Base-by-base conservation (phyloP, 2,888 invertebrate species). In the Leptinotarsa haldemani region DNA sequence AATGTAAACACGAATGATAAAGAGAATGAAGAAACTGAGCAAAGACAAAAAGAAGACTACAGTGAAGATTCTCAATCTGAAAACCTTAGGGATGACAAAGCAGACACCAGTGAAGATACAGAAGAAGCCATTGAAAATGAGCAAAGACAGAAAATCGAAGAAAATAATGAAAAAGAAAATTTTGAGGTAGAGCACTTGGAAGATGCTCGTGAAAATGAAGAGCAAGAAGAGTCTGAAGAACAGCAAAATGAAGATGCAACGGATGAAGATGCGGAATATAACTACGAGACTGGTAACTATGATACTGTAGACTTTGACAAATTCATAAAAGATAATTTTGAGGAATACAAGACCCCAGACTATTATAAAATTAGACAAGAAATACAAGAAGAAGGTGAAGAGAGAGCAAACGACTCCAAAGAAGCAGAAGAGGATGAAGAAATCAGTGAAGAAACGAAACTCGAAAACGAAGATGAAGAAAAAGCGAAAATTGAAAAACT, bases 261-360 rank as follows among this genome's bases (percentile, higher is more conserved):
- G 20, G 70, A 76, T 13, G 50, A 72, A 20, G 15, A 67, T n/a
- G 53, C 58, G 15, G 56, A 12, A 22, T 25, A 30, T 40, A 61
- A 61, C 16, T 70, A 77, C 22, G 70, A 76, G 68, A 61, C 74
- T n/a, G 67, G 70, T 58, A 66, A 74, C 9, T 77, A 80, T n/a
- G 71, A 76, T 40, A 67, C 48, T 30, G 71, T 76, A 69, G 77
- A 78, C n/a, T 68, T 79, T 69, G 76, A 77, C 16, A 73, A 69
- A 47, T 79, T 79, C 61, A 77, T 79, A 58, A 71, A 70, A 52
- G 46, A 70, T 47, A 73, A 79, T 40, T 79, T 79, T 63, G 76
- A 74, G 63, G 76, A 75, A 61, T 64, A 67, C 30, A 71, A 73
- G 63, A 50, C 64, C 9, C 69, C 64, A 56, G 64, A 71, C 25